Conservation (phyloP, 2,888 invertebrate species). For the Cosmia pyralina region DNA sequence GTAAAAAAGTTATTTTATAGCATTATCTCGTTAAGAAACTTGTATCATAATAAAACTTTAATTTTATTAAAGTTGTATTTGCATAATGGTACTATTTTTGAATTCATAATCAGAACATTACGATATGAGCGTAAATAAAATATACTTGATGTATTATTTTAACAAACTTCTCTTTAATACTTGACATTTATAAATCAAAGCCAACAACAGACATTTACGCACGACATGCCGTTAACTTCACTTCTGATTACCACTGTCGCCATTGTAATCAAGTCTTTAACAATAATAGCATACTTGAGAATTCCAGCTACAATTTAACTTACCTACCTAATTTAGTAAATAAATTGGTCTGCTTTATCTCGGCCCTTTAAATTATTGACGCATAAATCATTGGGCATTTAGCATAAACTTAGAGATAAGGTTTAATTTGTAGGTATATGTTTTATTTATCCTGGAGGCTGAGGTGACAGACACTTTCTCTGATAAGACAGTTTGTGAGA, state of each 20-base stretch:
- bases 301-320: background rate
- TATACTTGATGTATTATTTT: too few species aligned
- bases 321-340: slow-evolving; percentile 9
- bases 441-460: too few species aligned
- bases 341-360: slow-evolving; percentile 27
- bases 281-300: background rate
- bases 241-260: background rate
- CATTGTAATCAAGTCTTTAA: slow-evolving; percentile 3
- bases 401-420: slow-evolving; percentile 11
- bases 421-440: too few species aligned
- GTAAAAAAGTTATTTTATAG: too few species aligned
- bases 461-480: too few species aligned
- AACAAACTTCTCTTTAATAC: background rate
- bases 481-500: too few species aligned
- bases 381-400: slow-evolving; percentile 34
- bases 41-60: too few species aligned
- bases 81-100: too few species aligned
- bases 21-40: too few species aligned
- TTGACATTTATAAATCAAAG: background rate
- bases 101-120: too few species aligned
- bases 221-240: background rate
- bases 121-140: too few species aligned
- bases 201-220: background rate
- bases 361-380: background rate
- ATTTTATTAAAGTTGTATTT: too few species aligned